These are phyloP conservation scores for Sturmia bella DNA, from an alignment of 2,888 invertebrate genomes.

Conservation along the genomic window DNA sequence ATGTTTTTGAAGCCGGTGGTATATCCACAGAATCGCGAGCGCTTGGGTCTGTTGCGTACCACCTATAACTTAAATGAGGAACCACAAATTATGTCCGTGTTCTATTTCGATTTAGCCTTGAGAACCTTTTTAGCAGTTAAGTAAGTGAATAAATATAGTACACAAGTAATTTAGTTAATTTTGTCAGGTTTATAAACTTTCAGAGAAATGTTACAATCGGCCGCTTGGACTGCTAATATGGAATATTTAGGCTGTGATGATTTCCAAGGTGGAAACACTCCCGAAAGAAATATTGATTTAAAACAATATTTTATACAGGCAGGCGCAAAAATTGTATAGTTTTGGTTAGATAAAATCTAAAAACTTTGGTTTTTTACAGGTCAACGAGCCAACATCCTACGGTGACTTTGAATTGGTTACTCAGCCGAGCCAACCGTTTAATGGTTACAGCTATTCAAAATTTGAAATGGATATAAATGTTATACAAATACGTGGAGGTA, in stretches of 20 bases:
- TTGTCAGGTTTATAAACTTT: slow-evolving; percentile 59
- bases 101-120: slow-evolving; percentile 93
- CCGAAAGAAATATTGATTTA: slow-evolving; percentile 88
- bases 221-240: slow-evolving; percentile 88
- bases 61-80: slow-evolving; percentile 87
- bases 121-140: slow-evolving; percentile 88
- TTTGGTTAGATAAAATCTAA: neutral
- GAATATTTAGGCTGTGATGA: slow-evolving; percentile 90
- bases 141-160: slow-evolving; percentile 82
- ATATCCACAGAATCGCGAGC: slow-evolving; percentile 86
- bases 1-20: slow-evolving; percentile 89
- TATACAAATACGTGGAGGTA: slow-evolving; percentile 88
- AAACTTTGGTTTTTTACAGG: slow-evolving; percentile 77
- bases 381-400: slow-evolving; percentile 86
- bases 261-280: slow-evolving; percentile 89
- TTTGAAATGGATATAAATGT: slow-evolving; percentile 88
- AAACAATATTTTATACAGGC: slow-evolving; percentile 86
- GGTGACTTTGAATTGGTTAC: slow-evolving; percentile 86
- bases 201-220: slow-evolving; percentile 87
- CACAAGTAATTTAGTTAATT: neutral
- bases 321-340: neutral
- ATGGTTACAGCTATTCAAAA: slow-evolving; percentile 89
- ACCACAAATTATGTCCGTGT: slow-evolving; percentile 90
- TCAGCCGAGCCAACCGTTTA: slow-evolving; percentile 83
- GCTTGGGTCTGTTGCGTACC: slow-evolving; percentile 87